Evolutionary conservation across 2,888 invertebrate species (phyloP).

Genomic region (Melipona bicolor): DNA sequence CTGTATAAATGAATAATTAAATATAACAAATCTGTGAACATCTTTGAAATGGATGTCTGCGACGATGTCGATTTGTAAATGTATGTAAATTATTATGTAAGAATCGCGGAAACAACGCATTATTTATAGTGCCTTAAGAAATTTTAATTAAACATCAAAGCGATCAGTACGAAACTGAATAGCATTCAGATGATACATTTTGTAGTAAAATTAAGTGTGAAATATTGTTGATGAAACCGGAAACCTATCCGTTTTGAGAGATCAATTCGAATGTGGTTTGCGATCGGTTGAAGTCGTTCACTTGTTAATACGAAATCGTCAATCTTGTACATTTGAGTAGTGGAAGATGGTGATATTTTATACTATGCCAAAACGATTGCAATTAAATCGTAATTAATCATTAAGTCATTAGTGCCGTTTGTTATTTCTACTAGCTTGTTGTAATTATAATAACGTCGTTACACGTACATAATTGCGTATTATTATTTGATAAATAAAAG

Average conservation of each 20-base stretch:
- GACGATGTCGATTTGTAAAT: constrained; percentile 40
- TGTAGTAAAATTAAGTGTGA: constrained; percentile 5
- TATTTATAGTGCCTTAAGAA: constrained; percentile 35
- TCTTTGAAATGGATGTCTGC: neutral
- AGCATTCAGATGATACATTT: constrained; percentile 20
- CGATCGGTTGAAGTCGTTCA: constrained; percentile 25
- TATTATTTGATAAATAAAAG: constrained; percentile 43
- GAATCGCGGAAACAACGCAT: neutral
- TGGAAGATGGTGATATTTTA: constrained; percentile 64
- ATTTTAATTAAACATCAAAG: constrained; percentile 44
- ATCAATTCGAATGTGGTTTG: neutral
- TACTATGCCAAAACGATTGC: constrained; percentile 78
- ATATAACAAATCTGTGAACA: neutral
- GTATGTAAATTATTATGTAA: constrained; percentile 21
- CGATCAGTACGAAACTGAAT: constrained; percentile 13
- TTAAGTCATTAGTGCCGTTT: constrained; percentile 30
- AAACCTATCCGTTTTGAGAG: constrained; percentile 11
- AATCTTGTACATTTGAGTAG: constrained; percentile 38
- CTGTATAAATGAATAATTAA: neutral
- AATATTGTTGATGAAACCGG: neutral
- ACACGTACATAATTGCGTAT: constrained; percentile 20
- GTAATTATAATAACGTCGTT: constrained; percentile 21
- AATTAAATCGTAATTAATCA: constrained; percentile 63
- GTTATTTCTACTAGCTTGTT: constrained; percentile 49
- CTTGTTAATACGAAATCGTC: constrained; percentile 12